A percentile compares a stretch with the other conserved stretches of the same genome.
Evolutionary conservation across 2,113 vertebrate species (phyloP).

Genomic region (Himantopus leucocephalus): DNA sequence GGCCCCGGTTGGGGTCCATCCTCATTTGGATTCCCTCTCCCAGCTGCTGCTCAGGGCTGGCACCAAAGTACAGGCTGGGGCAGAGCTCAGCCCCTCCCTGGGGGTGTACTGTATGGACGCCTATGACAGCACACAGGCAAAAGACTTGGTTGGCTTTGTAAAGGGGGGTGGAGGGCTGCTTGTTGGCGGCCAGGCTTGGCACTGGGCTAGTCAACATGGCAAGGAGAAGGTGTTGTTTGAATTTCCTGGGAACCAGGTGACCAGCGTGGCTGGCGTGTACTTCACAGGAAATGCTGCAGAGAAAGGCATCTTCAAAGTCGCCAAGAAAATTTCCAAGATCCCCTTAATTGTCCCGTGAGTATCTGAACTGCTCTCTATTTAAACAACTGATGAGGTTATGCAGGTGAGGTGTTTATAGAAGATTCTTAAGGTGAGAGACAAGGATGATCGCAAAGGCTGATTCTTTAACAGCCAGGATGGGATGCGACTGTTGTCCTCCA

Average conservation of each 20-base stretch:
- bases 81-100: slow-evolving; percentile 40
- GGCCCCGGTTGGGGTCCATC: slow-evolving; percentile 74
- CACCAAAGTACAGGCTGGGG: slow-evolving; percentile 48
- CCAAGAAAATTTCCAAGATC: slow-evolving; percentile 80
- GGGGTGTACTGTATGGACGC: slow-evolving; percentile 82
- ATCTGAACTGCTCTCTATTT: not conserved
- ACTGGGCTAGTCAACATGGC: slow-evolving; percentile 76
- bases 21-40: slow-evolving; percentile 57
- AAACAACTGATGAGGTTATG: not conserved
- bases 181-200: slow-evolving; percentile 85
- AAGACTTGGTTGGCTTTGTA: slow-evolving; percentile 78
- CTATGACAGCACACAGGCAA: slow-evolving; percentile 63
- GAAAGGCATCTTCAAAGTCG: slow-evolving; percentile 73
- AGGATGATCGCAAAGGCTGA: not conserved
- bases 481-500: not conserved
- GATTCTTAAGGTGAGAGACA: not conserved
- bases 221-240: slow-evolving; percentile 74
- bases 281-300: slow-evolving; percentile 76
- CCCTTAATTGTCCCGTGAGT: slow-evolving; percentile 83
- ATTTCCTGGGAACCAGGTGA: slow-evolving; percentile 87
- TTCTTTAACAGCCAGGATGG: not conserved
- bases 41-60: slow-evolving; percentile 66
- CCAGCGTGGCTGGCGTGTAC: slow-evolving; percentile 85
- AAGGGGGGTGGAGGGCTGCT: slow-evolving; percentile 85
- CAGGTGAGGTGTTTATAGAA: not conserved